Evolutionary conservation across 1,140 invertebrate genomes (phyloP).

Genomic region (Cydia amplana): DNA sequence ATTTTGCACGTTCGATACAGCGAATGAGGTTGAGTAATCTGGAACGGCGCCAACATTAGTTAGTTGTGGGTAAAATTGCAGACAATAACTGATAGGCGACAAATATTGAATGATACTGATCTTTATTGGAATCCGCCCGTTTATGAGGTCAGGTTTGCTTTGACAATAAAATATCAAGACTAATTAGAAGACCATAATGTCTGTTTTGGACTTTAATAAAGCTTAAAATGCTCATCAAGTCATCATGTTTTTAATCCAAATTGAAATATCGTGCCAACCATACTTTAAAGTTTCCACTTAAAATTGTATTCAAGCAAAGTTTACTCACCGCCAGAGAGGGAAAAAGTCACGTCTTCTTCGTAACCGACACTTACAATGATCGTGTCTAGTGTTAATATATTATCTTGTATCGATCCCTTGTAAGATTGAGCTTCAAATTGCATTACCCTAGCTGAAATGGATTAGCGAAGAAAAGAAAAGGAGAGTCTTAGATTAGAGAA

Average conservation of each 20-base stretch:
- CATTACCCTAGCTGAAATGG: slow-evolving; percentile 48
- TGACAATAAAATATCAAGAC: background rate
- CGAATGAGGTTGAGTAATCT: slow-evolving; percentile 50
- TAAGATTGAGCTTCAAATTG: slow-evolving; percentile 48
- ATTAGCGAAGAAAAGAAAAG: slow-evolving; percentile 25
- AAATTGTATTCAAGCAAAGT: slow-evolving; percentile 3
- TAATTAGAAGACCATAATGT: background rate
- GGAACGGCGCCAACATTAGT: slow-evolving; percentile 34
- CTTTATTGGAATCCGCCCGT: background rate
- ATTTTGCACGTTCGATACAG: slow-evolving; percentile 38
- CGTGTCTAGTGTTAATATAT: slow-evolving; percentile 41
- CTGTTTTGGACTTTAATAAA: background rate
- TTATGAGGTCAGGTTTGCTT: background rate
- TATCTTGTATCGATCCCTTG: slow-evolving; percentile 45
- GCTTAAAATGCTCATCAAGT: slow-evolving; percentile 3
- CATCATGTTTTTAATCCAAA: background rate
- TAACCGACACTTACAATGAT: slow-evolving; percentile 49
- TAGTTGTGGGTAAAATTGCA: slow-evolving; percentile 10
- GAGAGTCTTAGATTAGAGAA: background rate
- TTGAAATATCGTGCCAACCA: background rate
- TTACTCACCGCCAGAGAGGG: slow-evolving; percentile 46
- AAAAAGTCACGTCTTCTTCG: slow-evolving; percentile 44
- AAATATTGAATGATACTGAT: slow-evolving; percentile 4
- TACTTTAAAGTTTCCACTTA: background rate
- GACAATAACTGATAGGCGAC: background rate